phyloP scores from a whole-genome alignment of 2,888 invertebrate genomes.

The Cetonia aurata region DNA sequence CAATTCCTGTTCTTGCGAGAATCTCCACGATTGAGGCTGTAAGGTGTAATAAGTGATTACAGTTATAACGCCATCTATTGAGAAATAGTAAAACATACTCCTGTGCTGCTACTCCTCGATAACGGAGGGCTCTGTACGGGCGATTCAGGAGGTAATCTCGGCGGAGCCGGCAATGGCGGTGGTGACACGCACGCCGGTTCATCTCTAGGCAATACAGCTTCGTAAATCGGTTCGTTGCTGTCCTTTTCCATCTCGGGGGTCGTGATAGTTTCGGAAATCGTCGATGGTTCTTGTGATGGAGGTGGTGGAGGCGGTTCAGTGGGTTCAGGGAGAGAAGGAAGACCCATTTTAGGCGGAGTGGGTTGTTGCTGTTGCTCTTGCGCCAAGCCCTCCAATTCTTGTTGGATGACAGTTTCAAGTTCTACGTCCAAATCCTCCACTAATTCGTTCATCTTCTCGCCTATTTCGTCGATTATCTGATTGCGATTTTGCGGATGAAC shows the following conservation, averaged over 20 bases:
- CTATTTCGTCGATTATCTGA: conserved; percentile 83
- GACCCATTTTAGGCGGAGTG: conserved; percentile 68
- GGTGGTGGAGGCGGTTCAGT: conserved; percentile 69
- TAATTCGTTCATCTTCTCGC: conserved; percentile 85
- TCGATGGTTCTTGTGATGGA: conserved; percentile 56
- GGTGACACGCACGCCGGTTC: conserved; percentile 66
- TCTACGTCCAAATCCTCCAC: conserved; percentile 87
- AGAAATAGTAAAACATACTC: conserved; percentile 60
- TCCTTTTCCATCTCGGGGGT: conserved; percentile 52
- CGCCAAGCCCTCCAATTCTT: conserved; percentile 71
- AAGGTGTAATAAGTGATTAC: conserved; percentile 20
- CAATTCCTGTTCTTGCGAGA: conserved; percentile 52
- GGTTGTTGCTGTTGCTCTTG: conserved; percentile 64
- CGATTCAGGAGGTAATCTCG: conserved; percentile 66
- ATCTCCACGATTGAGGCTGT: conserved; percentile 63
- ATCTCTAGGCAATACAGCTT: conserved; percentile 82
- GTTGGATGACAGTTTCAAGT: conserved; percentile 75
- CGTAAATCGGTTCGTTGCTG: conserved; percentile 84
- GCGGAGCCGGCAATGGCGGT: conserved; percentile 68
- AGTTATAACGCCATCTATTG: conserved; percentile 10
- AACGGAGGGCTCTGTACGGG: conserved; percentile 69
- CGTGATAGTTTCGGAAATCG: conserved; percentile 49
- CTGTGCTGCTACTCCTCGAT: conserved; percentile 68
- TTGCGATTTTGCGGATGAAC: conserved; percentile 70
- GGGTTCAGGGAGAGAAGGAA: conserved; percentile 81